A percentile compares a stretch with the other conserved stretches of the same genome.
phyloP scores from a whole-genome alignment of 2,113 vertebrate species.

The Macroglossus sobrinus region DNA sequence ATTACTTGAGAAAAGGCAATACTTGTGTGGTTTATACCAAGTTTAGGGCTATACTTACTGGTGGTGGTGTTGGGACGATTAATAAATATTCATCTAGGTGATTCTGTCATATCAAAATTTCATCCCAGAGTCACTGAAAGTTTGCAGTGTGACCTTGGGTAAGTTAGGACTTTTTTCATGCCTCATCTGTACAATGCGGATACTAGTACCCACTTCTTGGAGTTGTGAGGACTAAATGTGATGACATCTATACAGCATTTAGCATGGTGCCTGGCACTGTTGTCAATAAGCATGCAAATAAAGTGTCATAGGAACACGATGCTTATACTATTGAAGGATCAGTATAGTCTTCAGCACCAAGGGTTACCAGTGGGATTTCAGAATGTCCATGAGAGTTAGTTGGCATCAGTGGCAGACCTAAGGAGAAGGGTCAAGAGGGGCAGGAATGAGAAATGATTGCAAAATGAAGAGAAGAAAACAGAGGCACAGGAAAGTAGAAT shows the following conservation, averaged over 20 bases:
- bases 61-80: neutral
- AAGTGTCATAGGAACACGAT: neutral
- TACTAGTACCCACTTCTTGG: neutral
- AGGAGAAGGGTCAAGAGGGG: neutral
- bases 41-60: neutral
- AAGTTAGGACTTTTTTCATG: neutral
- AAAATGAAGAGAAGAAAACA: neutral
- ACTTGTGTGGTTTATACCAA: neutral
- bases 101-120: neutral
- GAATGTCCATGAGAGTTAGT: neutral
- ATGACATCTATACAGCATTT: neutral
- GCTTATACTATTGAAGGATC: neutral
- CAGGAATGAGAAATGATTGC: neutral
- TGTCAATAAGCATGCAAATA: neutral
- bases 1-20: neutral
- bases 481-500: neutral
- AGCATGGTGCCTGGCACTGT: neutral
- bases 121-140: neutral
- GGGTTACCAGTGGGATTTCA: neutral
- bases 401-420: neutral
- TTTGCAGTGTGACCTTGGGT: neutral
- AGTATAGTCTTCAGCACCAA: neutral
- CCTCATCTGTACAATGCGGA: neutral
- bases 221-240: neutral
- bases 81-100: neutral